Conservation (phyloP, 2,888 invertebrate species). For the Carabus problematicus region DNA sequence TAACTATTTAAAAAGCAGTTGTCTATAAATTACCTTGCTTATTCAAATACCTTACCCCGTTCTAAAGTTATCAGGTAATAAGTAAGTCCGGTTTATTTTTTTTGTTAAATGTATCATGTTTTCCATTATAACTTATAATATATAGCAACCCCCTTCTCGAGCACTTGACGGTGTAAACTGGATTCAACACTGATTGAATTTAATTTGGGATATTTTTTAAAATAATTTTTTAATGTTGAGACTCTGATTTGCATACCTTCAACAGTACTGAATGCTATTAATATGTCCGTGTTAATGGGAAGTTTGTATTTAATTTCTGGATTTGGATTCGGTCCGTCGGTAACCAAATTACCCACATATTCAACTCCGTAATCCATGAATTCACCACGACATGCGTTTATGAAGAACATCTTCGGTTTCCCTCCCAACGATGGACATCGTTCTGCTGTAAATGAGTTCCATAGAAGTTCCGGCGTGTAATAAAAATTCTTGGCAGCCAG, state of each 20-base stretch:
- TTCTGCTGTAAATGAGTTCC: slow-evolving; percentile 59
- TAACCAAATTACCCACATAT: background rate
- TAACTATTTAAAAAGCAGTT: too few species aligned
- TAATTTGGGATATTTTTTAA: too few species aligned
- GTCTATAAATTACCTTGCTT: too few species aligned
- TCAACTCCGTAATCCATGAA: background rate
- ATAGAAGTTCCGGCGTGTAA: slow-evolving; percentile 58
- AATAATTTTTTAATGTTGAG: too few species aligned
- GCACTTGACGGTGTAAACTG: too few species aligned
- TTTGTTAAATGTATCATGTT: too few species aligned
- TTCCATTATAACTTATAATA: too few species aligned
- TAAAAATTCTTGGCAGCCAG: slow-evolving; percentile 53
- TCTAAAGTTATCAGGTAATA: too few species aligned
- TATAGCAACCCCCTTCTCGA: too few species aligned
- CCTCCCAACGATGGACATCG: slow-evolving; percentile 59
- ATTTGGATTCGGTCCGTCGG: slow-evolving; percentile 10
- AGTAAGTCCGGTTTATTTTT: too few species aligned
- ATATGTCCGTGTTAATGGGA: slow-evolving; percentile 11
- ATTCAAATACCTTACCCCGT: too few species aligned
- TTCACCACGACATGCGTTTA: slow-evolving; percentile 47
- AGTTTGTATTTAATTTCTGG: slow-evolving; percentile 12
- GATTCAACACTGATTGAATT: too few species aligned
- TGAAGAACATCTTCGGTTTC: slow-evolving; percentile 65
- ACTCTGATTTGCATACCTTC: slow-evolving; percentile 19
- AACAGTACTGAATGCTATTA: slow-evolving; percentile 17